A percentile compares a stretch with the other conserved stretches of the same genome.
Conservation (phyloP, 2,888 invertebrate species). For the Chromoteleia sp. region DNA sequence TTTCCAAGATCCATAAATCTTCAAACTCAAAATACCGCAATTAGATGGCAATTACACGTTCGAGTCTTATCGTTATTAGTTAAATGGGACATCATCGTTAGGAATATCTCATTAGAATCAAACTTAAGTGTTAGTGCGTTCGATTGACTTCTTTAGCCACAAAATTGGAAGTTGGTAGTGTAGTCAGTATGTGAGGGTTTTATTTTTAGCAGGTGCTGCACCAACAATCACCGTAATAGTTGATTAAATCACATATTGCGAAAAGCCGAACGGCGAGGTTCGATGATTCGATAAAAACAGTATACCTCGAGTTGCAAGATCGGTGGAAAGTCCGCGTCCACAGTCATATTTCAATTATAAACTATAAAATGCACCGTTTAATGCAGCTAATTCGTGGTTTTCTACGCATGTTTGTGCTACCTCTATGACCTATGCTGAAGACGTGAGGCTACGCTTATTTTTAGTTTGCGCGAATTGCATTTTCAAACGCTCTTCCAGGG, state of each 20-base stretch:
- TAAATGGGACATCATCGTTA: neutral
- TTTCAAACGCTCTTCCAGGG: slow-evolving; percentile 51
- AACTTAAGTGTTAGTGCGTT: slow-evolving; percentile 14
- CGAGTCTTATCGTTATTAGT: neutral
- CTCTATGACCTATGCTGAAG: slow-evolving; percentile 75
- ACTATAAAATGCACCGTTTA: slow-evolving; percentile 73
- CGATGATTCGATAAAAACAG: slow-evolving; percentile 25
- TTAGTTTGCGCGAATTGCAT: slow-evolving; percentile 59
- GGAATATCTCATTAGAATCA: slow-evolving; percentile 6
- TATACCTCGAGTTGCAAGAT: slow-evolving; percentile 79
- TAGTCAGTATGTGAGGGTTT: slow-evolving; percentile 29
- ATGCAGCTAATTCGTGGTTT: slow-evolving; percentile 75
- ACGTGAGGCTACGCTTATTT: slow-evolving; percentile 78
- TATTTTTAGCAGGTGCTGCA: slow-evolving; percentile 47
- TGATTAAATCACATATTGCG: slow-evolving; percentile 43
- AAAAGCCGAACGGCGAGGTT: slow-evolving; percentile 23
- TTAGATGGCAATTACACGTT: too few relatives aligned
- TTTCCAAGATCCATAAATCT: too few relatives aligned
- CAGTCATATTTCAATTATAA: slow-evolving; percentile 80
- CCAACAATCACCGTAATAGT: slow-evolving; percentile 30
- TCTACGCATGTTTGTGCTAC: slow-evolving; percentile 74
- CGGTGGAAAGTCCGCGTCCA: slow-evolving; percentile 77
- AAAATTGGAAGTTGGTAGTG: slow-evolving; percentile 28
- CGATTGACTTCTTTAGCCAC: slow-evolving; percentile 1
- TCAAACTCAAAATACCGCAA: too few relatives aligned